phyloP scores from a whole-genome alignment of 2,888 invertebrate genomes.

The Chromoteleia sp. region DNA sequence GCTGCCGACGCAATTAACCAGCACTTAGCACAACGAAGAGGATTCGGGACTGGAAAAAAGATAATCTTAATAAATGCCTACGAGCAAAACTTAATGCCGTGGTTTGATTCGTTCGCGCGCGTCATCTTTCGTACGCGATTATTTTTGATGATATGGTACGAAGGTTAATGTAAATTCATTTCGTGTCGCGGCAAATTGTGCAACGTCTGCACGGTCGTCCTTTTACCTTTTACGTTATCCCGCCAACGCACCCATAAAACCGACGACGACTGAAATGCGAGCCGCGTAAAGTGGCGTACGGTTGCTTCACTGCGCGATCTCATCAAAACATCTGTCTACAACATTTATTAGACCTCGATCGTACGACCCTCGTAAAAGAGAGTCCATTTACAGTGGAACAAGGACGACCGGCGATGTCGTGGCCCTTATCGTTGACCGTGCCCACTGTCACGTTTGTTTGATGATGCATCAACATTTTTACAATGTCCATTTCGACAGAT shows the following conservation, averaged over 20 bases:
- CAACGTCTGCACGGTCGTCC: conserved; percentile 23
- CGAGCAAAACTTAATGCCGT: too few relatives aligned
- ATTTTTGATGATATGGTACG: too few relatives aligned
- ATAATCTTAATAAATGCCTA: too few relatives aligned
- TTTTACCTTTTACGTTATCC: conserved; percentile 39
- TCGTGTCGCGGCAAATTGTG: conserved; percentile 37
- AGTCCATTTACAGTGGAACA: conserved; percentile 69
- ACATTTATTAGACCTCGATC: conserved; percentile 73
- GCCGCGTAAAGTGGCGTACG: conserved; percentile 31
- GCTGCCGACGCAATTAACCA: conserved; percentile 52
- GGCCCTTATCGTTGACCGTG: conserved; percentile 35
- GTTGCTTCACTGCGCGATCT: conserved; percentile 41
- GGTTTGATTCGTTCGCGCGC: too few relatives aligned
- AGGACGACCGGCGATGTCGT: conserved; percentile 28
- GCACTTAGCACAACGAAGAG: conserved; percentile 34
- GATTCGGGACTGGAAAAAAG: neutral
- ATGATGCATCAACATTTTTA: conserved; percentile 67
- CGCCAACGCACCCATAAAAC: conserved; percentile 47
- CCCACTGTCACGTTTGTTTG: conserved; percentile 48
- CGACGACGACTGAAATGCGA: conserved; percentile 12
- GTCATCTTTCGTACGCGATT: too few relatives aligned
- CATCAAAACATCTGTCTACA: conserved; percentile 68
- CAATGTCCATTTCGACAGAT: conserved; percentile 52
- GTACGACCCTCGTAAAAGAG: conserved; percentile 71
- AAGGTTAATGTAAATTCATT: conserved; percentile 42